phyloP scores from a whole-genome alignment of 2,113 vertebrate species.

The Cyanocitta stelleri region DNA sequence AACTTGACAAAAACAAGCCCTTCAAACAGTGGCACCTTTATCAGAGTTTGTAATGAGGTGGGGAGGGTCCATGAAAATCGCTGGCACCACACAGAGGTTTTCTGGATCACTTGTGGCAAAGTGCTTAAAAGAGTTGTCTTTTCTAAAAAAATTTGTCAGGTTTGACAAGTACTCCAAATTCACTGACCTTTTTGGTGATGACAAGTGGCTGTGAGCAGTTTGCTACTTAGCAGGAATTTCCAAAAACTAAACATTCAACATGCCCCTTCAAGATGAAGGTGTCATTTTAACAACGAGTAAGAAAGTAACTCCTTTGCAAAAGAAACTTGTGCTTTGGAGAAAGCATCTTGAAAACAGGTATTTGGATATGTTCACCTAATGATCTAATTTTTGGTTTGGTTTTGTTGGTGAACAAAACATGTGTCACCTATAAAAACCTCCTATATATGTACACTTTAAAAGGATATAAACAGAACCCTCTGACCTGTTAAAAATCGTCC shows the following conservation, averaged over 20 bases:
- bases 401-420: background rate
- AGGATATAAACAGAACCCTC: background rate
- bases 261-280: background rate
- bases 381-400: background rate
- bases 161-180: background rate
- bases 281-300: background rate
- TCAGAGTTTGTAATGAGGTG: too few species aligned
- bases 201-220: background rate
- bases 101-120: background rate
- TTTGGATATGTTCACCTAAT: background rate
- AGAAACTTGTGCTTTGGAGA: background rate
- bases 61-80: background rate
- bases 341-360: background rate
- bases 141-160: background rate
- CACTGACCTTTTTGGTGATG: background rate
- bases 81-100: background rate
- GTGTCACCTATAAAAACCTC: background rate
- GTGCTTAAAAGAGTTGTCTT: background rate
- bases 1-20: background rate
- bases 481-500: background rate
- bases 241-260: background rate
- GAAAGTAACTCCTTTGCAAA: background rate
- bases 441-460: background rate
- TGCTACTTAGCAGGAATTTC: background rate
- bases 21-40: background rate